phyloP scores from a whole-genome alignment of 2,113 vertebrate genomes.

The Lampris incognitus region DNA sequence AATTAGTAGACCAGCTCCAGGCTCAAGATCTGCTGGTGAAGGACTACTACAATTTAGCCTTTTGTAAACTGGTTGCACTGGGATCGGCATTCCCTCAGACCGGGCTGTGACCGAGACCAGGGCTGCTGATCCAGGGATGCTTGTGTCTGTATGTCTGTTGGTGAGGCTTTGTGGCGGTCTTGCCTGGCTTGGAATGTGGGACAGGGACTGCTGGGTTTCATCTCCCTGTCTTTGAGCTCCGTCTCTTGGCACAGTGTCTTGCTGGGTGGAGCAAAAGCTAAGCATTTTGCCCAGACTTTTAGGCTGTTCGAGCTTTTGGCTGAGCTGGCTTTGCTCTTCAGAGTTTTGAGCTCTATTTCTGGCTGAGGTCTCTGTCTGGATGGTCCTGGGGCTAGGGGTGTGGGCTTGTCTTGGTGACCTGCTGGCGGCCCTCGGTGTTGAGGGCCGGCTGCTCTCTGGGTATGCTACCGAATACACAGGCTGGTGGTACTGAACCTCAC shows the following conservation, averaged over 20 bases:
- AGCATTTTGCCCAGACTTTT: not conserved
- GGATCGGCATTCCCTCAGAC: constrained; percentile 39
- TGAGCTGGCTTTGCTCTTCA: constrained; percentile 6
- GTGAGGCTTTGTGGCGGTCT: not conserved
- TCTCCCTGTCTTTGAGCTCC: constrained; percentile 6
- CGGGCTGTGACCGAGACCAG: constrained; percentile 52
- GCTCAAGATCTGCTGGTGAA: not conserved
- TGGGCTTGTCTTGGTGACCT: constrained; percentile 13
- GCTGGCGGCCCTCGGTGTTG: constrained; percentile 70
- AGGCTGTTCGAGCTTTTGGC: not conserved
- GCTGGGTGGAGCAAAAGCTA: constrained; percentile 14
- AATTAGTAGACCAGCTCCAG: not conserved
- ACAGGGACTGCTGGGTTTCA: not conserved
- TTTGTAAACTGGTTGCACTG: constrained; percentile 20
- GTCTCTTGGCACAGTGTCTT: constrained; percentile 6
- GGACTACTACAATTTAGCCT: not conserved
- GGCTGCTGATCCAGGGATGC: constrained; percentile 20
- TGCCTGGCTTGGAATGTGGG: constrained; percentile 35
- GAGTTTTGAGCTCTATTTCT: constrained; percentile 8
- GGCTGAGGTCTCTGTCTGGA: not conserved
- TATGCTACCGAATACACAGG: constrained; percentile 91
- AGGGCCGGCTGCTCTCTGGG: constrained; percentile 58
- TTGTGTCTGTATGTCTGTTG: not conserved
- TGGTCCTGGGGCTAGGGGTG: constrained; percentile 9
- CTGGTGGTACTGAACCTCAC: constrained; percentile 89